Evolutionary conservation across 1,140 invertebrate genomes (phyloP).

Genomic region (Pararge aegeria): DNA sequence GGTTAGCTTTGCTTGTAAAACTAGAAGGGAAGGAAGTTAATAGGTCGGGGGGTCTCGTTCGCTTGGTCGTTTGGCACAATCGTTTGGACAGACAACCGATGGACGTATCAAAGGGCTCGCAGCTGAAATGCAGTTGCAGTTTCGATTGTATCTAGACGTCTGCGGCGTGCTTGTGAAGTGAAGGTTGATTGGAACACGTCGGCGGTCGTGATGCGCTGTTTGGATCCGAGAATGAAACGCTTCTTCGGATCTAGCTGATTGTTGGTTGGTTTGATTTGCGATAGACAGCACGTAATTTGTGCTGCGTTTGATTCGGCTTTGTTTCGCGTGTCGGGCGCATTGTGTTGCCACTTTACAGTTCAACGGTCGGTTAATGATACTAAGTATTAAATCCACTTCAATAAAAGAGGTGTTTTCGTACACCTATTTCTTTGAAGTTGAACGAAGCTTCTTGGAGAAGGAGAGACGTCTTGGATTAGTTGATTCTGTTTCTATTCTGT

Average conservation of each 20-base stretch:
- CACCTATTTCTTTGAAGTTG: too few relatives aligned
- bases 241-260: slow-evolving; percentile 37
- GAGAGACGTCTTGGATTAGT: too few relatives aligned
- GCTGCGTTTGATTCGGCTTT: slow-evolving; percentile 13
- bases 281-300: slow-evolving; percentile 22
- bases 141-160: slow-evolving; percentile 73
- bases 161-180: slow-evolving; percentile 63
- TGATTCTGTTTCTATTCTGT: too few relatives aligned
- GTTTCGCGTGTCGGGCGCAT: background rate
- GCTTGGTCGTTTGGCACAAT: slow-evolving; percentile 56
- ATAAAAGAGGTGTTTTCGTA: too few relatives aligned
- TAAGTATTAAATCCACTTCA: background rate
- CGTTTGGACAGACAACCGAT: slow-evolving; percentile 74
- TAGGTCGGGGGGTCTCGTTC: slow-evolving; percentile 45
- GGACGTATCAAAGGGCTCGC: slow-evolving; percentile 74
- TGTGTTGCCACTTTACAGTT: background rate
- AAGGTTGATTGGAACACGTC: slow-evolving; percentile 73
- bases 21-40: slow-evolving; percentile 30
- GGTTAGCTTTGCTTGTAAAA: slow-evolving; percentile 31
- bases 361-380: background rate
- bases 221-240: slow-evolving; percentile 51
- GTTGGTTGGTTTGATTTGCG: slow-evolving; percentile 19
- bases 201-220: slow-evolving; percentile 55
- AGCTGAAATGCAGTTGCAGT: slow-evolving; percentile 73
- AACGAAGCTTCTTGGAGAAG: too few relatives aligned